phyloP scores from a whole-genome alignment of 2,888 invertebrate genomes.

The Hydriomena furcata region DNA sequence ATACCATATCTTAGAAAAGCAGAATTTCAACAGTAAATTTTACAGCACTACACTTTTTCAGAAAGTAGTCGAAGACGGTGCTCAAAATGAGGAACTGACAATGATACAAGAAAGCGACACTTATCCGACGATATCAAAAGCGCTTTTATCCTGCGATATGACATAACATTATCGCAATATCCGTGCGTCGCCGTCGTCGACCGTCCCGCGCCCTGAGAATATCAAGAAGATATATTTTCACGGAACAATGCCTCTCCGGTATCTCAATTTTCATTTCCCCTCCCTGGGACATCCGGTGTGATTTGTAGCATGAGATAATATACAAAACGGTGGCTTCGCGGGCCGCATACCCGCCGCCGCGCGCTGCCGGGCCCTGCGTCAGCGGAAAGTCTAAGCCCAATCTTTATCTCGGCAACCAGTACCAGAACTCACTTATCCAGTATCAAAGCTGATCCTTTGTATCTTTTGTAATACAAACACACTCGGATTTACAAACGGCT shows the following conservation, averaged over 20 bases:
- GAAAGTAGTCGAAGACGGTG: not conserved
- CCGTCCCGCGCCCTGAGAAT: constrained; percentile 73
- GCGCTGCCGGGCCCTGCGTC: constrained; percentile 55
- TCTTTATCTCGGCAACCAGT: constrained; percentile 64
- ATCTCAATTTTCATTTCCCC: constrained; percentile 82
- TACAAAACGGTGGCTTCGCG: constrained; percentile 78
- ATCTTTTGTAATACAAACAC: constrained; percentile 33
- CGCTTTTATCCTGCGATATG: constrained; percentile 70
- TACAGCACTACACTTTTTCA: not conserved
- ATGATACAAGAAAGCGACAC: constrained; percentile 54
- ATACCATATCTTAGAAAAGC: not conserved
- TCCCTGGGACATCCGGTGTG: constrained; percentile 78
- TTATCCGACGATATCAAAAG: constrained; percentile 68
- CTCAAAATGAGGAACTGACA: constrained; percentile 40
- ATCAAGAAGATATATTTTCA: constrained; percentile 81
- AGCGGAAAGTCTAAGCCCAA: constrained; percentile 67
- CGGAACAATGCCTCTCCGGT: constrained; percentile 80
- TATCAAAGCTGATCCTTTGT: constrained; percentile 48
- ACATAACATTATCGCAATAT: constrained; percentile 78
- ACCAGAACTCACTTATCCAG: constrained; percentile 59
- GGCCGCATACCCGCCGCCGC: constrained; percentile 45
- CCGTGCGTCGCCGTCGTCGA: constrained; percentile 62
- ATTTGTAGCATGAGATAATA: constrained; percentile 81
- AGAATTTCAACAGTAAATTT: not conserved
- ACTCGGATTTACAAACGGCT: constrained; percentile 19